These are phyloP conservation scores for Chrysina gloriosa DNA, from an alignment of 2,888 invertebrate species.

Conservation along the genomic window DNA sequence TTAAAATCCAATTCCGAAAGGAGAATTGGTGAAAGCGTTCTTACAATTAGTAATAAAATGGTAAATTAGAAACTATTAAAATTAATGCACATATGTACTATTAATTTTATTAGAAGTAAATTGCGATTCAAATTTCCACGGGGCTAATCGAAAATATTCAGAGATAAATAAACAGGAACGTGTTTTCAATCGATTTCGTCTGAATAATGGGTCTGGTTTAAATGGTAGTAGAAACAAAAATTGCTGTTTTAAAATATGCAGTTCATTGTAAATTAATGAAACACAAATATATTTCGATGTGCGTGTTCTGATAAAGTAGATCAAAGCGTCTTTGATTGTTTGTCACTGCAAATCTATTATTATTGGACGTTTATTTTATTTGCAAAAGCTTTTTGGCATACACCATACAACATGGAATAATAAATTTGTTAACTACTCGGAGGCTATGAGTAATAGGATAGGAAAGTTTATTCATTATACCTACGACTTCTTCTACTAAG, in stretches of 20 bases:
- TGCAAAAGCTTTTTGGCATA: not conserved
- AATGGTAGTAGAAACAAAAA: conserved; percentile 8
- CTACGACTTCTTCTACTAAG: too few relatives aligned
- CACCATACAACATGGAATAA: too few relatives aligned
- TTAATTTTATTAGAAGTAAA: too few relatives aligned
- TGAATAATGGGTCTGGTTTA: not conserved
- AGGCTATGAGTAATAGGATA: too few relatives aligned
- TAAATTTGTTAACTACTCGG: too few relatives aligned
- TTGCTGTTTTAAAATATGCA: conserved; percentile 7
- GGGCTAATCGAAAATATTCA: not conserved
- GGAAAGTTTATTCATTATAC: too few relatives aligned
- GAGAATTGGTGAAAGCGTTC: not conserved
- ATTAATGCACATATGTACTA: too few relatives aligned
- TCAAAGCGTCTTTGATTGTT: conserved; percentile 19
- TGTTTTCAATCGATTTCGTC: conserved; percentile 4
- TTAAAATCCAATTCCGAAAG: conserved; percentile 8
- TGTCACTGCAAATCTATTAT: not conserved
- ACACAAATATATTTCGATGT: conserved; percentile 1
- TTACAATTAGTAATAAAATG: not conserved
- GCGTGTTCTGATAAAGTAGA: not conserved
- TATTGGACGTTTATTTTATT: not conserved
- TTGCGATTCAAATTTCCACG: not conserved
- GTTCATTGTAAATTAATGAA: conserved; percentile 7
- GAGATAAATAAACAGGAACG: not conserved
- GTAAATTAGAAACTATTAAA: not conserved